Conservation (phyloP, 1,140 invertebrate genomes). For the Calycopis cecrops region DNA sequence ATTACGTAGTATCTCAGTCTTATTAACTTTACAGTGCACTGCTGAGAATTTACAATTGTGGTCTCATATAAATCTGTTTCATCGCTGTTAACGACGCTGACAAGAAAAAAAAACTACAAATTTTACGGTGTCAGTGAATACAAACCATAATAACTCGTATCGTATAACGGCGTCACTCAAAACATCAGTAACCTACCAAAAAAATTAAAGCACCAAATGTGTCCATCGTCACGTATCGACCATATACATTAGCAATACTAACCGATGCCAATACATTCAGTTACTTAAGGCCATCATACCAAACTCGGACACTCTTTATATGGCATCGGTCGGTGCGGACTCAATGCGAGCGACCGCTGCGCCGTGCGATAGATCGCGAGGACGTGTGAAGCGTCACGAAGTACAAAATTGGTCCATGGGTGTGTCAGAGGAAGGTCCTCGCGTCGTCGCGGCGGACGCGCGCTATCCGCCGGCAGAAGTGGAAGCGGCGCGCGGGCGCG, state of each 20-base stretch:
- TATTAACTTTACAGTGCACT: constrained; percentile 56
- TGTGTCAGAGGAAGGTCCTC: constrained; percentile 59
- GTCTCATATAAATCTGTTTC: constrained; percentile 23
- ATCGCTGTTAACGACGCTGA: constrained; percentile 15
- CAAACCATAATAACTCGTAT: constrained; percentile 43
- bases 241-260: constrained; percentile 24
- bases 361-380: constrained; percentile 47
- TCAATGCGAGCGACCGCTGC: constrained; percentile 35
- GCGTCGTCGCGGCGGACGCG: constrained; percentile 49
- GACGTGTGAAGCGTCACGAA: constrained; percentile 49
- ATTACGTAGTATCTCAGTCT: constrained; percentile 70
- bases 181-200: constrained; percentile 45
- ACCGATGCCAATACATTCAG: constrained; percentile 29
- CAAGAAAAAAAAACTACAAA: constrained; percentile 27
- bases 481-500: constrained; percentile 45
- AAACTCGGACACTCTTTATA: constrained; percentile 37
- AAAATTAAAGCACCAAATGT: constrained; percentile 64
- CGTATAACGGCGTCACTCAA: constrained; percentile 40
- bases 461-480: constrained; percentile 61
- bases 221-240: constrained; percentile 40
- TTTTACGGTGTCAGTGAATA: constrained; percentile 50
- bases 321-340: constrained; percentile 37
- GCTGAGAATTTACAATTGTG: constrained; percentile 42
- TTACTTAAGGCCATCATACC: constrained; percentile 31
- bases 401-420: constrained; percentile 68